Percentiles rank a stretch among this genome's conserved stretches.
phyloP scores from a whole-genome alignment of 2,888 invertebrate genomes.

The Nysson spinosus region DNA sequence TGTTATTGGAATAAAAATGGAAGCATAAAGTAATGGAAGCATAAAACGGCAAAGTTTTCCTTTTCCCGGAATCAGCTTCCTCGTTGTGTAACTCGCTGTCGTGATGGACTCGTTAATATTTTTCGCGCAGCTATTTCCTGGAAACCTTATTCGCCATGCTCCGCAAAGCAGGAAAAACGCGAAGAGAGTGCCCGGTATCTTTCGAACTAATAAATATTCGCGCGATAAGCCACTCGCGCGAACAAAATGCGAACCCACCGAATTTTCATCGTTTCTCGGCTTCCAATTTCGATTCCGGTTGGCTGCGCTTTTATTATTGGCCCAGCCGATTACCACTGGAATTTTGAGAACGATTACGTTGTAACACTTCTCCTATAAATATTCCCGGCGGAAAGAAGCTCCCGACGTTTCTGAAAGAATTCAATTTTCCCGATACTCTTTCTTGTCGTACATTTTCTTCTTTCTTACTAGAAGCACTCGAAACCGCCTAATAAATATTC shows the following conservation, averaged over 20 bases:
- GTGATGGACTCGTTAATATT: background rate
- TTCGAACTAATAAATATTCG: conserved; percentile 39
- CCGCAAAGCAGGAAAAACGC: conserved; percentile 13
- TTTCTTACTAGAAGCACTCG: background rate
- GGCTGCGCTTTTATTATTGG: conserved; percentile 9
- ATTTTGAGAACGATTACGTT: no score
- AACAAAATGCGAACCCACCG: conserved; percentile 32
- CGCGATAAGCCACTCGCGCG: conserved; percentile 24
- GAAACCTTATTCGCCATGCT: background rate
- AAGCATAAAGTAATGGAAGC: no score
- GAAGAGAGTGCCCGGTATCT: background rate
- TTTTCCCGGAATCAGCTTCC: background rate
- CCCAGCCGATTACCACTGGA: no score
- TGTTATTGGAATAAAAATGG: no score
- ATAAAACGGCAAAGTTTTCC: no score
- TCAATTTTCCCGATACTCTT: conserved; percentile 25
- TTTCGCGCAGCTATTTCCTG: background rate
- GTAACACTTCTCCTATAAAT: conserved; percentile 37
- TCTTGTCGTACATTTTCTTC: background rate
- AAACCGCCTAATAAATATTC: background rate
- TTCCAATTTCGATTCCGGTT: conserved; percentile 28
- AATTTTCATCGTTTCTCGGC: conserved; percentile 7
- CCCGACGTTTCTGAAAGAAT: conserved; percentile 24
- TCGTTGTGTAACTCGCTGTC: background rate
- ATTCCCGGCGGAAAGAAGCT: conserved; percentile 27